Base-by-base conservation (phyloP, 2,113 vertebrate species). In the Nothobranchius furzeri region DNA sequence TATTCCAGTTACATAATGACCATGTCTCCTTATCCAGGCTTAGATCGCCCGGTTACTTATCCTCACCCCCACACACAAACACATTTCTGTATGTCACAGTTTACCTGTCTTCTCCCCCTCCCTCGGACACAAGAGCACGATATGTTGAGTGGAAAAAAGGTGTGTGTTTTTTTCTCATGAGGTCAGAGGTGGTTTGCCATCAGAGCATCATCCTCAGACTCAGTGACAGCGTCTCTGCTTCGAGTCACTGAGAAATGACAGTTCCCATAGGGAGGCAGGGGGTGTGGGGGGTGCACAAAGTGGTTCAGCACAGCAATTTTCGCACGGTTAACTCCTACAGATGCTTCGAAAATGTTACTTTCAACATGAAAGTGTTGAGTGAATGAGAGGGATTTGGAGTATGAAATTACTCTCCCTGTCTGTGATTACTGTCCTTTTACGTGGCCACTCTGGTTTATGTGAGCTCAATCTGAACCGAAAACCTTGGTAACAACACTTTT, bases 1-100 rank as follows among this genome's bases (percentile, higher is more conserved):
- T 54, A 49, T 73, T 68, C 64, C 35, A 59, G 15, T 75, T 68
- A 56, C 63, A 60, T 73, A 66, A 80, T 74, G 47, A 75, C 81
- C 76, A 85, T 9, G 70, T 75, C 71, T 80, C 68, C 40, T 77
- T 53, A 84, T 72, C 78, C 78, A 84, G 70, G 84, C 63, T 64
- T 61, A 65, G 68, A 64, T 30, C 66, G 57, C 68, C 60, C 45
- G 67, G 79, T 70, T 65, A 43, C 65, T 9, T 53, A 12, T 45
- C 43, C 9, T 37, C 56, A 20, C 56, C 15, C 7, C 13, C 35
- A 1, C 65, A 76, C 63, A 57, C 58, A 75, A 63, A 83, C 60
- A 66, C 68, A 72, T 73, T 75, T 74, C 58, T 46, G 15, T 60
- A 48, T 57, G 63, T 58, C 49, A 61, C 60, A 73, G 77, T 84